phyloP scores from a whole-genome alignment of 2,797 vertebrate species.

The Lepilemur ruficaudatus region DNA sequence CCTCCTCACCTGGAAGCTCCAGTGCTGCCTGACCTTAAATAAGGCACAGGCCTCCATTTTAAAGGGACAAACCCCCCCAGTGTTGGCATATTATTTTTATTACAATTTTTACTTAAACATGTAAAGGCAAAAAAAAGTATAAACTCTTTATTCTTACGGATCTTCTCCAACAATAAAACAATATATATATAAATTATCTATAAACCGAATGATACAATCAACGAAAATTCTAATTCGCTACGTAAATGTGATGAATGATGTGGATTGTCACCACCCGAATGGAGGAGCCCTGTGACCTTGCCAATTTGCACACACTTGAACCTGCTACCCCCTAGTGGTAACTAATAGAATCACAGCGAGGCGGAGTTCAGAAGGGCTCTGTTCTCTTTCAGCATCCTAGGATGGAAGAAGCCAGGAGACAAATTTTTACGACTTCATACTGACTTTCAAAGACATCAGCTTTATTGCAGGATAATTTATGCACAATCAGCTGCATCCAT shows the following conservation, averaged over 20 bases:
- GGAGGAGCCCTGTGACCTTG: fast-evolving
- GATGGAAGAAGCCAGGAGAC: background rate
- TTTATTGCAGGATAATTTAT: background rate
- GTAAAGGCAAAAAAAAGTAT: background rate
- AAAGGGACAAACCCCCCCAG: background rate
- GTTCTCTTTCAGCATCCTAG: too few species aligned
- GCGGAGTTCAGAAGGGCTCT: background rate
- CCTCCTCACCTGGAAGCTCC: background rate
- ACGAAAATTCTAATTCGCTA: background rate
- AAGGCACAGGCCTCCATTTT: background rate
- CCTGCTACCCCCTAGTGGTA: background rate
- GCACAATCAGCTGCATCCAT: too few species aligned
- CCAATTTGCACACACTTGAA: background rate
- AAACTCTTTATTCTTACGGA: background rate
- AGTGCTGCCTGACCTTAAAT: background rate
- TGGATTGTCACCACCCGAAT: background rate
- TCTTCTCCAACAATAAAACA: background rate
- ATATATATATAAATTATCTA: background rate
- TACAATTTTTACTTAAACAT: background rate
- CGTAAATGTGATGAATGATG: background rate
- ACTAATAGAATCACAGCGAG: background rate
- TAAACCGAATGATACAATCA: background rate
- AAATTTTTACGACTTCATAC: background rate
- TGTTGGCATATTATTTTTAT: background rate
- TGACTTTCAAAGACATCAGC: background rate